These are phyloP conservation scores for Lapara coniferarum DNA, from an alignment of 2,888 invertebrate genomes.

Conservation along the genomic window DNA sequence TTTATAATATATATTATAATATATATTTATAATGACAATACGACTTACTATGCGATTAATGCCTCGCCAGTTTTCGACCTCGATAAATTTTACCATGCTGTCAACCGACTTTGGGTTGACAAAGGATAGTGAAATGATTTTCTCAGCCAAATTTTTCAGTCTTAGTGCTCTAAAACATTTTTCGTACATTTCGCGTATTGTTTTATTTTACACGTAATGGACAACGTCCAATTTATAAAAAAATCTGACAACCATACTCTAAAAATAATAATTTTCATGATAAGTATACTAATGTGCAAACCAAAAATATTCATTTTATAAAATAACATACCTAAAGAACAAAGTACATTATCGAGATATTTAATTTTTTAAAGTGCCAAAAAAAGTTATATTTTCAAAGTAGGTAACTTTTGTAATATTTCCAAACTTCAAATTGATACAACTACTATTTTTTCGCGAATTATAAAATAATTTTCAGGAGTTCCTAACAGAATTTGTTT, in stretches of 20 bases:
- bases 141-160: conserved; percentile 77
- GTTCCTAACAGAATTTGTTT: too few species aligned
- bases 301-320: background rate
- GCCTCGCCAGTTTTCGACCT: conserved; percentile 12
- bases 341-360: background rate
- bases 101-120: conserved; percentile 44
- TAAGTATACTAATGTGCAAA: background rate
- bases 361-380: background rate
- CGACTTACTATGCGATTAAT: background rate
- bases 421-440: too few species aligned
- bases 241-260: conserved; percentile 24
- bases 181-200: conserved; percentile 52
- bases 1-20: too few species aligned
- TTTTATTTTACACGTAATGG: conserved; percentile 36
- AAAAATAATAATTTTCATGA: background rate
- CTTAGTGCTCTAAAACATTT: conserved; percentile 77
- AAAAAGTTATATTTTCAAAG: background rate
- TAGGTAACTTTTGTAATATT: too few species aligned
- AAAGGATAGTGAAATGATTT: conserved; percentile 56
- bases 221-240: conserved; percentile 56
- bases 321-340: too few species aligned
- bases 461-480: too few species aligned
- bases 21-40: background rate
- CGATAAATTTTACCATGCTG: conserved; percentile 30
- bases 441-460: too few species aligned